These are phyloP conservation scores for Alviniconcha strummeri DNA, from an alignment of 2,888 invertebrate genomes.

Conservation along the genomic window DNA sequence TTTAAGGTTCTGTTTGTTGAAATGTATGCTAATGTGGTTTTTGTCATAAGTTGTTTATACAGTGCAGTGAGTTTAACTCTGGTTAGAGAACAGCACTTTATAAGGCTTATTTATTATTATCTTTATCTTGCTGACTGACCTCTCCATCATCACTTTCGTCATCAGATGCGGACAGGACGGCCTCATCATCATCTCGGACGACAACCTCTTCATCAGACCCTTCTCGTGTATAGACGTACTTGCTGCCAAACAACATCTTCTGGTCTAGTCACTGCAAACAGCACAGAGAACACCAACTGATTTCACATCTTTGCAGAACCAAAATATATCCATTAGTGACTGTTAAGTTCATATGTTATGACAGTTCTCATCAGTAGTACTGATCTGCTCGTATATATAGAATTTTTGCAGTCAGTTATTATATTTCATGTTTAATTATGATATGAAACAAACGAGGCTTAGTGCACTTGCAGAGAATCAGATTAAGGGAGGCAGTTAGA, in stretches of 20 bases:
- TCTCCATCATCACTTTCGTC: conserved; percentile 40
- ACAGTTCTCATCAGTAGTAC: not conserved
- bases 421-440: not conserved
- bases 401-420: not conserved
- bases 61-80: too few species aligned
- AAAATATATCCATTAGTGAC: not conserved
- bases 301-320: not conserved
- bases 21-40: too few species aligned
- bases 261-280: not conserved
- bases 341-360: not conserved
- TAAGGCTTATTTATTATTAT: too few species aligned
- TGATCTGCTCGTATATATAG: not conserved
- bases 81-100: too few species aligned
- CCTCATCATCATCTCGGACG: conserved; percentile 28
- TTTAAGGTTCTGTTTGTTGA: too few species aligned
- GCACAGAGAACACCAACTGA: not conserved
- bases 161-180: conserved; percentile 32
- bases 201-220: conserved; percentile 41
- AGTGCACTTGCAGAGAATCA: too few species aligned
- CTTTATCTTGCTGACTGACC: conserved; percentile 33
- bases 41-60: too few species aligned
- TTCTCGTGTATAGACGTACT: conserved; percentile 48
- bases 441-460: too few species aligned
- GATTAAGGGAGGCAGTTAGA: too few species aligned
- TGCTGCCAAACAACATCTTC: conserved; percentile 55